Conservation (phyloP, 2,888 invertebrate species). For the Rhyacophila evoluta region DNA sequence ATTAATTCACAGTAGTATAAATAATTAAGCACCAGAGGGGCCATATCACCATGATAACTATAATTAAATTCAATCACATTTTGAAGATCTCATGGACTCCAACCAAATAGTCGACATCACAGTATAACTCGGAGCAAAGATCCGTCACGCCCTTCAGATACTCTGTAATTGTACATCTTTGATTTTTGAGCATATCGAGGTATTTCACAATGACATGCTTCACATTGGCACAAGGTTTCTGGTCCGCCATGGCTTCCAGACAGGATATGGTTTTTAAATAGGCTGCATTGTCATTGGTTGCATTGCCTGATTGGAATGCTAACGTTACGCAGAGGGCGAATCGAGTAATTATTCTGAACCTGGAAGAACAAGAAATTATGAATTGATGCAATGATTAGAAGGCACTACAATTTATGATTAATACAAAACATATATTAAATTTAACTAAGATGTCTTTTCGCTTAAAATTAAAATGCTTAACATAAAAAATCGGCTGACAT, state of each 20-base stretch:
- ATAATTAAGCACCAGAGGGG: slow-evolving; percentile 4
- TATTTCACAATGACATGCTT: slow-evolving; percentile 37
- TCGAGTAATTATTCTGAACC: slow-evolving; percentile 48
- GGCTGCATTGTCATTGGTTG: background rate
- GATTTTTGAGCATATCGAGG: slow-evolving; percentile 36
- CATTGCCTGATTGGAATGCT: slow-evolving; percentile 11
- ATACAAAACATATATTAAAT: no score
- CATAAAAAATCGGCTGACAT: no score
- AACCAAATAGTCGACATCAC: slow-evolving; percentile 43
- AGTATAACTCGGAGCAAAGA: slow-evolving; percentile 45
- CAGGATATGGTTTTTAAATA: slow-evolving; percentile 23
- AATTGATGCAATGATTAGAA: no score
- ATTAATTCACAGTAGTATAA: background rate
- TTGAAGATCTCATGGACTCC: slow-evolving; percentile 24
- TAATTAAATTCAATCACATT: slow-evolving; percentile 26
- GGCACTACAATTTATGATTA: no score
- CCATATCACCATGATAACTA: slow-evolving; percentile 6
- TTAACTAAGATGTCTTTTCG: no score
- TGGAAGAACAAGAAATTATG: slow-evolving; percentile 28
- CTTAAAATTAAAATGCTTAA: no score
- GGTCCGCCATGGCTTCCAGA: slow-evolving; percentile 43
- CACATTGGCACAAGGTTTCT: slow-evolving; percentile 47
- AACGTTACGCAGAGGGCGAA: slow-evolving; percentile 43
- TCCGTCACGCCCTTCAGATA: slow-evolving; percentile 32
- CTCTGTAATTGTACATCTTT: slow-evolving; percentile 30